phyloP scores from a whole-genome alignment of 2,113 vertebrate genomes.

The Caranx ignobilis region DNA sequence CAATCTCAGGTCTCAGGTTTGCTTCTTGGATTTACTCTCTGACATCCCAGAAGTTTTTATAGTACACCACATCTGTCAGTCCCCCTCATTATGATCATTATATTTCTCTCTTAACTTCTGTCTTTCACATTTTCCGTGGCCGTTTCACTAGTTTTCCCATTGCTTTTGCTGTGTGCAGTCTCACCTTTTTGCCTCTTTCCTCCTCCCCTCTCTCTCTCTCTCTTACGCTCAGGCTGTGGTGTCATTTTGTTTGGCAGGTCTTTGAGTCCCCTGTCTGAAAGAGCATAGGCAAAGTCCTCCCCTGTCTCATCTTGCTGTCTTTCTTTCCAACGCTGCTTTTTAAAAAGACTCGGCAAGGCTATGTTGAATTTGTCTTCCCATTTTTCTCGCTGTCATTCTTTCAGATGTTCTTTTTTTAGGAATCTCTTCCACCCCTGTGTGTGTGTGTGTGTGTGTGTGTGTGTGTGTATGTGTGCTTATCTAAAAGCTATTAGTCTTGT shows the following conservation, averaged over 20 bases:
- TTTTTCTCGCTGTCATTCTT: constrained; percentile 51
- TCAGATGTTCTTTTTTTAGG: constrained; percentile 47
- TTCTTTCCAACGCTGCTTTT: constrained; percentile 35
- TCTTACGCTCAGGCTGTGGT: constrained; percentile 29
- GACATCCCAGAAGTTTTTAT: constrained; percentile 43
- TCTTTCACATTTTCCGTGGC: not conserved
- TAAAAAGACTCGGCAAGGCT: constrained; percentile 35
- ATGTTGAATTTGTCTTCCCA: constrained; percentile 48
- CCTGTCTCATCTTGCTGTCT: constrained; percentile 47
- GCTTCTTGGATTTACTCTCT: constrained; percentile 39
- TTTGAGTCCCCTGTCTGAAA: constrained; percentile 54
- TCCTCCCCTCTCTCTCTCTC: constrained; percentile 1
- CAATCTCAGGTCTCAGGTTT: constrained; percentile 23
- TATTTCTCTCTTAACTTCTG: constrained; percentile 4
- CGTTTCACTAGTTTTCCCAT: constrained; percentile 13
- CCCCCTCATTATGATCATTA: constrained; percentile 50
- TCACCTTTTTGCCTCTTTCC: constrained; percentile 43
- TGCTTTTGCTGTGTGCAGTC: constrained; percentile 13
- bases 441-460: constrained; percentile 12
- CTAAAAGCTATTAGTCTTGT: constrained; percentile 20
- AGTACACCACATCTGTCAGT: constrained; percentile 41
- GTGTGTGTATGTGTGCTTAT: constrained; percentile 3
- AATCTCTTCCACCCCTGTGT: not conserved
- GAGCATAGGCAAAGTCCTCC: constrained; percentile 45
- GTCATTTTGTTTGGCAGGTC: constrained; percentile 70